phyloP scores from a whole-genome alignment of 2,888 invertebrate genomes.

The Polyploca ridens region DNA sequence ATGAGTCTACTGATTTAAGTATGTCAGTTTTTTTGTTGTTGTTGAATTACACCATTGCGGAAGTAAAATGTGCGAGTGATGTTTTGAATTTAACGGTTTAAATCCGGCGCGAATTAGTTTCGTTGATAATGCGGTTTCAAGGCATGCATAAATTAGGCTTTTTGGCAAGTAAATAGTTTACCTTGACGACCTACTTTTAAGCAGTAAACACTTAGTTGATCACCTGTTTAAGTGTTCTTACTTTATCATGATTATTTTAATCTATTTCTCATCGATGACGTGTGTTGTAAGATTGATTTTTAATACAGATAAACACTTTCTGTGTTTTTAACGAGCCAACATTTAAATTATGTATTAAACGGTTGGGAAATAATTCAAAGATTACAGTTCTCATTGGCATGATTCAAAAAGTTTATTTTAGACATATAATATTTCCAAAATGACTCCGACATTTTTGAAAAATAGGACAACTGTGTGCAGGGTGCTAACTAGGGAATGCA shows the following conservation, averaged over 20 bases:
- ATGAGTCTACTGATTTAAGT: slow-evolving; percentile 65
- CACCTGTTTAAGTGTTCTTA: neutral
- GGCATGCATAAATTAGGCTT: slow-evolving; percentile 52
- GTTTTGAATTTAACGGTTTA: slow-evolving; percentile 54
- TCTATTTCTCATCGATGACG: neutral
- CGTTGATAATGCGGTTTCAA: slow-evolving; percentile 41
- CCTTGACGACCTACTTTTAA: slow-evolving; percentile 42
- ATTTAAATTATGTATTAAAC: neutral
- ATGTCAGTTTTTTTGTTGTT: slow-evolving; percentile 61
- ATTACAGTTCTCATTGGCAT: neutral
- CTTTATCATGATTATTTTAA: neutral
- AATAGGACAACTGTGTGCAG: too few species aligned
- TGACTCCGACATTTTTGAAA: too few species aligned
- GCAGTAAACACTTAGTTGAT: slow-evolving; percentile 15
- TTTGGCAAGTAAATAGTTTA: slow-evolving; percentile 40
- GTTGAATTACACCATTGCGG: slow-evolving; percentile 50
- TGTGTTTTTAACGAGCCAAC: neutral
- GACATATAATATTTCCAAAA: too few species aligned
- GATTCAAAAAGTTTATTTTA: too few species aligned
- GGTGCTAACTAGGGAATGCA: too few species aligned
- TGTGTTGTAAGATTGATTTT: neutral
- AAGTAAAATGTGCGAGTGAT: slow-evolving; percentile 43
- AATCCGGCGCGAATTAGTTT: slow-evolving; percentile 48
- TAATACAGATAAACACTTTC: neutral
- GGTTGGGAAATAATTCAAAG: neutral